Evolutionary conservation across 2,797 vertebrate genomes (phyloP).

Genomic region (Notolepis coatsorum): DNA sequence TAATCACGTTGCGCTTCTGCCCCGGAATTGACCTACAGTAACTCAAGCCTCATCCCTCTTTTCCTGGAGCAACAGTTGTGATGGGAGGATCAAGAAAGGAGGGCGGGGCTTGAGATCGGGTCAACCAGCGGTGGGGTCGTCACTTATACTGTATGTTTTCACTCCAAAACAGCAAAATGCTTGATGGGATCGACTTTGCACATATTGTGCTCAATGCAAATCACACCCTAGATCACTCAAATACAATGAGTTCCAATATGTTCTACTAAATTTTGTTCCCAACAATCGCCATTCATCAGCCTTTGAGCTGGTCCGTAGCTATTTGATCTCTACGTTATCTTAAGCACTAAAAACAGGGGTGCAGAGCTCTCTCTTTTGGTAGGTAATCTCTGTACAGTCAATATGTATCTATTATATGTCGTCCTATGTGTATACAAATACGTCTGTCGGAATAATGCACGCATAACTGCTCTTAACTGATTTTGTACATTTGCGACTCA

Average conservation of each 20-base stretch:
- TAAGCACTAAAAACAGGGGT: conserved; percentile 56
- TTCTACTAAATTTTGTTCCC: conserved; percentile 17
- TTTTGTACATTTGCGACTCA: conserved; percentile 46
- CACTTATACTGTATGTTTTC: conserved; percentile 34
- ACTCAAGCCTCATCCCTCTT: too few species aligned
- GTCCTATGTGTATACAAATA: conserved; percentile 35
- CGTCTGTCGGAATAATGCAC: conserved; percentile 45
- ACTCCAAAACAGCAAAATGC: conserved; percentile 38
- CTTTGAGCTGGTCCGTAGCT: too few species aligned
- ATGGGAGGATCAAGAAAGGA: too few species aligned
- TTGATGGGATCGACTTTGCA: conserved; percentile 29
- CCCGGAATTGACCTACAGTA: conserved; percentile 14
- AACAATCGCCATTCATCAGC: conserved; percentile 19
- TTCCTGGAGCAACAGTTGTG: too few species aligned
- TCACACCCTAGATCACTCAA: conserved; percentile 17
- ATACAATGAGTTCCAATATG: conserved; percentile 32
- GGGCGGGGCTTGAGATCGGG: too few species aligned
- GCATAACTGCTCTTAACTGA: conserved; percentile 25
- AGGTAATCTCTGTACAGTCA: conserved; percentile 53
- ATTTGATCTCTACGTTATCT: conserved; percentile 28
- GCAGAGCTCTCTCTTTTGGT: conserved; percentile 31
- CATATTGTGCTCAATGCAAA: conserved; percentile 16
- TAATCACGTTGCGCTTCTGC: conserved; percentile 45
- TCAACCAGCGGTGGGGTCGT: conserved; percentile 26
- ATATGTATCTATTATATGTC: conserved; percentile 49